Percentiles rank a stretch among this genome's conserved stretches.
phyloP scores from a whole-genome alignment of 1,140 invertebrate species.

The Melitaea cinxia region DNA sequence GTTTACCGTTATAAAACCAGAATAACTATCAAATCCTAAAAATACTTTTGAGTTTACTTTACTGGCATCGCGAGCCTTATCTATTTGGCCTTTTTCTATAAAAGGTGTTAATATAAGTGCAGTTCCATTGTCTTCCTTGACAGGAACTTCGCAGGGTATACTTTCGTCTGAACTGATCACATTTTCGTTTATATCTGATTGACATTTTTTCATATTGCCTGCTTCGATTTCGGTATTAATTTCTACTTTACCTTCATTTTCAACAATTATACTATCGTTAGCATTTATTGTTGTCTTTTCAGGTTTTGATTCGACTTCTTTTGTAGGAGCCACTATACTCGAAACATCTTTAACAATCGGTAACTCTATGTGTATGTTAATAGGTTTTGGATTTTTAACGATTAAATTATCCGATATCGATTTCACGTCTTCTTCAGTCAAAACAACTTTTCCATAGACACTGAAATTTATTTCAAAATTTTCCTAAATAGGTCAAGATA shows the following conservation, averaged over 20 bases:
- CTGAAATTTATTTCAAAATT: slow-evolving; percentile 26
- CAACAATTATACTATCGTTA: not conserved
- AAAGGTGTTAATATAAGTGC: slow-evolving; percentile 85
- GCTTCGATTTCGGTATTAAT: not conserved
- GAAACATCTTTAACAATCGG: slow-evolving; percentile 21
- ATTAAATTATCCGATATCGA: slow-evolving; percentile 28
- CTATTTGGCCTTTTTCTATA: slow-evolving; percentile 80
- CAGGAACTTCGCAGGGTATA: slow-evolving; percentile 11
- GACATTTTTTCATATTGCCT: slow-evolving; percentile 3
- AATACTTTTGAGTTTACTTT: slow-evolving; percentile 56
- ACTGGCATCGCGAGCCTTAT: slow-evolving; percentile 53
- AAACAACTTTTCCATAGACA: slow-evolving; percentile 31
- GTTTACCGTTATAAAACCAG: slow-evolving; percentile 85
- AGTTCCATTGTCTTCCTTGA: slow-evolving; percentile 80
- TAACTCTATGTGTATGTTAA: slow-evolving; percentile 32
- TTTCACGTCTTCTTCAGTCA: slow-evolving; percentile 14
- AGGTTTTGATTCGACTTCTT: not conserved
- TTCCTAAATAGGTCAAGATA: too few relatives aligned
- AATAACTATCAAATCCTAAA: slow-evolving; percentile 75
- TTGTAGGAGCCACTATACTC: slow-evolving; percentile 5
- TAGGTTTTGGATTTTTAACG: slow-evolving; percentile 19
- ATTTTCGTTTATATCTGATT: slow-evolving; percentile 18
- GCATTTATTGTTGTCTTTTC: not conserved
- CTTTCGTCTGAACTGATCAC: slow-evolving; percentile 8
- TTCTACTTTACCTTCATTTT: not conserved